These are phyloP conservation scores for Cephonodes hylas DNA, from an alignment of 2,888 invertebrate species.

Conservation along the genomic window DNA sequence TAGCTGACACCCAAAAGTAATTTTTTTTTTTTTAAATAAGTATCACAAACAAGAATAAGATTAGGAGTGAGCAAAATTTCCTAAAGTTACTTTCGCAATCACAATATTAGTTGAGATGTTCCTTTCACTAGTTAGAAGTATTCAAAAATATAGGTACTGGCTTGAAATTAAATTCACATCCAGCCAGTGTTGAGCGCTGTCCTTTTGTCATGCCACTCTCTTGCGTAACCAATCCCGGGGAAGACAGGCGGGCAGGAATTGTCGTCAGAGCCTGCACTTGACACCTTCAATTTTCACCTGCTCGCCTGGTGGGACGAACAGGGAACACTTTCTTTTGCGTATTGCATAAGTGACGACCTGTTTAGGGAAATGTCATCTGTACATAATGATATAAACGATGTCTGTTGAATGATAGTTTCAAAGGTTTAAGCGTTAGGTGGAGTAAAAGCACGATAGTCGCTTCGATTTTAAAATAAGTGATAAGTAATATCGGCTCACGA, in stretches of 20 bases:
- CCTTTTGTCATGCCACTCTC: not conserved
- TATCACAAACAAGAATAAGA: not conserved
- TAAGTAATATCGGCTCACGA: too few relatives aligned
- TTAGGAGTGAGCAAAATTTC: too few relatives aligned
- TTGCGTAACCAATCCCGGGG: conserved; percentile 20
- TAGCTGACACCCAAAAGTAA: too few relatives aligned
- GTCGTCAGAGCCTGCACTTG: conserved; percentile 31
- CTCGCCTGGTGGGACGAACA: conserved; percentile 16
- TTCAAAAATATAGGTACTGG: not conserved
- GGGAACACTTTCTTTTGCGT: not conserved
- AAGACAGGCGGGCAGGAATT: conserved; percentile 23
- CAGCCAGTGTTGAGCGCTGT: not conserved
- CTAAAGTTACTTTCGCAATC: too few relatives aligned
- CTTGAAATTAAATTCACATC: not conserved
- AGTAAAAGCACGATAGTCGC: too few relatives aligned
- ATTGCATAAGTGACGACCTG: not conserved
- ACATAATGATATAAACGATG: too few relatives aligned
- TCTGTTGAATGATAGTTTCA: too few relatives aligned
- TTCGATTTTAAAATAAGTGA: too few relatives aligned
- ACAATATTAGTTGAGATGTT: too few relatives aligned
- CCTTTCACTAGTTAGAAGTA: not conserved
- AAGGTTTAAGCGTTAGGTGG: too few relatives aligned
- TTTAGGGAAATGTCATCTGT: too few relatives aligned
- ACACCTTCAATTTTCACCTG: conserved; percentile 35
- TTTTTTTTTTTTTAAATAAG: not conserved